Evolutionary conservation across 2,888 invertebrate genomes (phyloP).

Genomic region (Pyrocoelia pectoralis): DNA sequence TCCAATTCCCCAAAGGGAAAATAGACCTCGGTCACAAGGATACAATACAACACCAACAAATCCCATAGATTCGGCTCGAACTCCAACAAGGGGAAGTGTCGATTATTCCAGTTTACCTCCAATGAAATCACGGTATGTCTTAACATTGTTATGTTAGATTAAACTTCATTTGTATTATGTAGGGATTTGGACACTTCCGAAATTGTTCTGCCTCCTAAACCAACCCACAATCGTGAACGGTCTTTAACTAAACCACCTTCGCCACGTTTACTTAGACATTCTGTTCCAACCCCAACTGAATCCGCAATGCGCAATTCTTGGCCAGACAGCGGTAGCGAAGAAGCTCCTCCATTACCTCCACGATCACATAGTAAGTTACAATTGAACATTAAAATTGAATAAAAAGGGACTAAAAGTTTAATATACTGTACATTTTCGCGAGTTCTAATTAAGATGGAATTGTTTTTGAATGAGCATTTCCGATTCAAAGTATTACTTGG

Average conservation of each 20-base stretch:
- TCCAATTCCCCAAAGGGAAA: conserved; percentile 67
- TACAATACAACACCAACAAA: conserved; percentile 58
- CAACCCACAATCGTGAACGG: conserved; percentile 57
- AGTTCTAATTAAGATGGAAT: too few relatives aligned
- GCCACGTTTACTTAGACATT: conserved; percentile 63
- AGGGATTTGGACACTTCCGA: conserved; percentile 54
- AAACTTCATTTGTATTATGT: conserved; percentile 12
- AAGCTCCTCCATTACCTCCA: conserved; percentile 83
- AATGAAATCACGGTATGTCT: conserved; percentile 56
- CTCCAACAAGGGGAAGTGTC: conserved; percentile 57
- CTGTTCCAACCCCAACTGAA: conserved; percentile 63
- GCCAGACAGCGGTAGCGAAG: conserved; percentile 64
- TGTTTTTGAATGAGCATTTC: too few relatives aligned
- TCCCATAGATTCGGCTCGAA: conserved; percentile 54
- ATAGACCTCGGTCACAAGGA: conserved; percentile 68
- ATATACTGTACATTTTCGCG: too few relatives aligned
- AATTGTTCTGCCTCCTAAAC: conserved; percentile 63
- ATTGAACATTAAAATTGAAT: too few relatives aligned
- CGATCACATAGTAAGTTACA: conserved; percentile 71
- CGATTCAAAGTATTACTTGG: too few relatives aligned
- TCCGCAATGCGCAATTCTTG: conserved; percentile 65
- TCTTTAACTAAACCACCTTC: conserved; percentile 66
- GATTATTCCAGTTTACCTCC: conserved; percentile 61
- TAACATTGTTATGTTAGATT: background rate
- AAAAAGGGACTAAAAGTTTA: too few relatives aligned